Evolutionary conservation across 2,888 invertebrate species (phyloP), one percentile per base, ranked within the genome.

Genomic region (Lamellibrachia satsuma): DNA sequence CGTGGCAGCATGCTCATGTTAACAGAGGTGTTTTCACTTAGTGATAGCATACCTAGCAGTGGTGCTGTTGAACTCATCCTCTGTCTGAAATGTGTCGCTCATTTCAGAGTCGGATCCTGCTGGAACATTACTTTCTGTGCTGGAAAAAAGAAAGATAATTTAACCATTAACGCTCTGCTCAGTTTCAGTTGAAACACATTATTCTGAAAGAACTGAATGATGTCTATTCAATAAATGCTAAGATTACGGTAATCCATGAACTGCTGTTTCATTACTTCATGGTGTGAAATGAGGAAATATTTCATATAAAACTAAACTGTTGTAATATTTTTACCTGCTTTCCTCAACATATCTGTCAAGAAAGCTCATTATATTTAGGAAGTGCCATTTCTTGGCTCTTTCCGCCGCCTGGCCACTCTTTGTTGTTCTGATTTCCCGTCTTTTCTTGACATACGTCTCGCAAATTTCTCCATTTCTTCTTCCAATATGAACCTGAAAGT

Each of bases 121-220:
- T 39, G 91, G 91, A 39, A 91, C 91, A 91, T 91, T 52, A 52
- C 91, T 52, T 7, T 91, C 91, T 52, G 52, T 52, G 91, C 91
- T 52, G 39, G 39, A 91, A 91, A 55, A 27, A 11, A 52, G 39
- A 91, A 52, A 75, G 75, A 75, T 15, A n/a, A 75, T 3, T 75
- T 75, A 22, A 75, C 15, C 60, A 75, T 75, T 22, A 75, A 3
- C 3, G 22, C 15, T 1, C 15, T 15, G 11, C 60, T 15, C 60
- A 60, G 60, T 60, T 60, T 60, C 60, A 60, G 60, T 60, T 9
- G 60, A 60, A 60, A 15, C 60, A 9, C 15, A 8, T 60, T 2
- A 60, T 60, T 15, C 60, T 60, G 60, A 60, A 8, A 60, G 60
- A 22, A 75, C 15, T 75, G 11, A 75, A 6, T 75, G 75, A 22